phyloP scores from a whole-genome alignment of 2,888 invertebrate genomes.

The Conomelus anceps region DNA sequence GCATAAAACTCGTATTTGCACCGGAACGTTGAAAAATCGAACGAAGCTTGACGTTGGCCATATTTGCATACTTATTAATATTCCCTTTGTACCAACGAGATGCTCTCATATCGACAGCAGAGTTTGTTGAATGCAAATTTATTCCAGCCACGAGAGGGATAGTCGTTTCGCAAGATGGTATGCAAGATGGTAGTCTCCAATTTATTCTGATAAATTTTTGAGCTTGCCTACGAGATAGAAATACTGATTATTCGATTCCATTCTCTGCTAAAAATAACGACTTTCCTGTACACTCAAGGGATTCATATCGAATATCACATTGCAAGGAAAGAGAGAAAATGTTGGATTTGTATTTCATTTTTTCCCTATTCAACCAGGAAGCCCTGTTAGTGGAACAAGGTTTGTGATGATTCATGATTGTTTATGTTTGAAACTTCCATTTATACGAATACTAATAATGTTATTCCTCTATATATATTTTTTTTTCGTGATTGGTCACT shows the following conservation, averaged over 20 bases:
- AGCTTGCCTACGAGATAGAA: not conserved
- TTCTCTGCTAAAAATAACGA: not conserved
- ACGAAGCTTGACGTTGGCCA: not conserved
- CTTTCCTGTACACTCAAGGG: not conserved
- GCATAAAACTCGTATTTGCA: not conserved
- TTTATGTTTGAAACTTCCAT: too few species aligned
- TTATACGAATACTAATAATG: too few species aligned
- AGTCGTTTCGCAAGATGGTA: not conserved
- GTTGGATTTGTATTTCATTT: not conserved
- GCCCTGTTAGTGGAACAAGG: not conserved
- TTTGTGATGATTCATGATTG: too few species aligned
- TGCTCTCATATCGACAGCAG: not conserved
- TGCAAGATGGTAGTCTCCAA: not conserved
- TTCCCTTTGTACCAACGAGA: not conserved
- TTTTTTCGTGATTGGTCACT: too few species aligned
- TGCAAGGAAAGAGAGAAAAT: not conserved
- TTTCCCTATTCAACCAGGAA: not conserved
- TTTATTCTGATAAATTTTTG: not conserved
- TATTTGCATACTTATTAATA: not conserved
- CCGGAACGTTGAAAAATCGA: not conserved
- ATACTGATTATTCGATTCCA: not conserved
- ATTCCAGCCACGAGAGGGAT: not conserved
- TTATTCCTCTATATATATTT: too few species aligned
- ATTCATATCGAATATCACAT: not conserved
- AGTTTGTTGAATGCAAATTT: not conserved